Base-by-base conservation (phyloP, 2,113 vertebrate genomes). In the Lagenorhynchus albirostris region DNA sequence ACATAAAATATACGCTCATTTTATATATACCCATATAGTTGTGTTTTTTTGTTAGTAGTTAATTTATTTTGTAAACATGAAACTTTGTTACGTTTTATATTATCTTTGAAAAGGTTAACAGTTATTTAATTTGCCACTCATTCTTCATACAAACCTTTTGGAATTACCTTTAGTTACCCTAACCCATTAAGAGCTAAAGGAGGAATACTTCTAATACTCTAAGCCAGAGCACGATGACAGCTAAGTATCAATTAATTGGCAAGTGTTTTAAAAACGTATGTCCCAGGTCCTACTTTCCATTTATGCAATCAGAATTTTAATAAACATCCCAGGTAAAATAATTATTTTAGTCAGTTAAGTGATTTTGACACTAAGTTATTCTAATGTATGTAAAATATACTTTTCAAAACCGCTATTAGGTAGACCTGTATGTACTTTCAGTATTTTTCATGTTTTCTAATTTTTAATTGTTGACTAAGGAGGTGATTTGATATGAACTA, bases 401-500 rank as follows among this genome's bases (percentile, higher is more conserved):
- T 84, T 95, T 95, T 91, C 60, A 86, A 50, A 94, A 89, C 91
- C 12, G 41, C 38, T 86, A 36, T 71, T 94, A 95, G 12, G 3
- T 92, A 50, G 44, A 89, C 18, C 8, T 87, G 0, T 83, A 5
- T 70, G 17, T 82, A 50, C 31, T 84, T 92, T 79, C 7, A 92
- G 14, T 20, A 58, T 26, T 90, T 73, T 82, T 74, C 13, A 41
- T 80, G 25, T 94, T 83, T 95, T 92, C 60, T 68, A 12, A 68
- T 74, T 93, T 77, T 97, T 36, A 55, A 63, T 83, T 93, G 55
- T 93, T 93, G 62, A 55, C 63, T 82, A 44, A 96, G 58, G n/a
- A 86, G 10, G 15, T 82, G 68, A 76, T 70, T 33, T 92, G 81
- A 62, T 84, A 4, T 92, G 31, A 90, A n/a, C 60, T 92, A 70